Base-by-base conservation (phyloP, 2,113 vertebrate species). In the Peromyscus polionotus region DNA sequence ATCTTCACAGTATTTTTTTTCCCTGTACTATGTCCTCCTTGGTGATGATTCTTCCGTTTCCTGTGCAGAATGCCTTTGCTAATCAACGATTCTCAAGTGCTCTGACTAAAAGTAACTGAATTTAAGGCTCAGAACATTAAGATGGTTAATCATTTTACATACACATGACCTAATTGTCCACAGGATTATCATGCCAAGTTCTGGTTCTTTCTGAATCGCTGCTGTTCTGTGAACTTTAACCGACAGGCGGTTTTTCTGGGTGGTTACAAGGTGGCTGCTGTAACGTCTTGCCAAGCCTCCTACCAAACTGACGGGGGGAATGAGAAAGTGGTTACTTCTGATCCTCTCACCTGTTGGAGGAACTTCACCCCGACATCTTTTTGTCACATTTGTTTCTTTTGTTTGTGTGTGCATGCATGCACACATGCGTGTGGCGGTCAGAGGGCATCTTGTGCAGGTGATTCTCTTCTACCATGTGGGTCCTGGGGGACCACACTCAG, bases 61-160 rank as follows among this genome's bases (percentile, higher is more conserved):
- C 80, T 79, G 3, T 61, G 10, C 6, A 92, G 54, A 88, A 51
- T 86, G 36, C 51, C 76, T 54, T 39, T 12, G 31, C 28, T 28
- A 54, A 39, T 94, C 45, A 75, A 77, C 54, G 76, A 67, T 11
- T 54, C 2, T 13, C 3, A 42, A 67, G 28, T 22, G 2, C 36
- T 90, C 77, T 63, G 39, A 68, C 0, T 42, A 2, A 57, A 83
- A 75, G 28, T 95, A 61, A 61, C 31, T 90, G 42, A 89, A 83
- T 48, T 73, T 85, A 48, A 96, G 51, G 4, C 48, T 70, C 79
- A 33, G 80, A 89, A 87, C 67, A 72, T 57, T 65, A 97, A 96
- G 59, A 57, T 28, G 42, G 59, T 77, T 61, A 77, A 51, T 76
- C 81, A 51, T 85, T 90, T 94, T 51, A 17, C 45, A 5, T 67